Base-by-base conservation (phyloP, 2,113 vertebrate genomes). In the Lethenteron reissneri region DNA sequence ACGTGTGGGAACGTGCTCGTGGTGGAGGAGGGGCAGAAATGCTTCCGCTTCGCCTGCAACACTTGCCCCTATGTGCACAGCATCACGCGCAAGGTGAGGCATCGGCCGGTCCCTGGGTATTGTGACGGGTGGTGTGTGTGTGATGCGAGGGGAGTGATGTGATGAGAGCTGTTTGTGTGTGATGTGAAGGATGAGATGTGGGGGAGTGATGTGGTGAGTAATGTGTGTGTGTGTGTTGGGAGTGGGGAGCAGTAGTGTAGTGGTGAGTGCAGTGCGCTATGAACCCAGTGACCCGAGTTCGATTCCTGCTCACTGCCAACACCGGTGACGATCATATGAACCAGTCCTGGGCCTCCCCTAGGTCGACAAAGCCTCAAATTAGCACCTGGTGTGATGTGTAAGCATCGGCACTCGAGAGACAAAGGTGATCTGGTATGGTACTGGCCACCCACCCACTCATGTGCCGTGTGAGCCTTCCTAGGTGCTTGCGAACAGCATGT, bases 51-150 rank as follows among this genome's bases (percentile, higher is more conserved):
- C 77, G 88, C 89, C 19, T 94, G 88, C 74, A 92, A 90, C 77
- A 92, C 89, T 8, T 89, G 88, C 73, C 91, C 91, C 15, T 94
- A 96, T 70, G 84, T 94, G n/a, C 89, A 92, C 74, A 94, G 92
- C 76, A 81, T 95, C 71, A 95, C 91, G 1, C 81, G 91, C 73
- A 94, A 89, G 85, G 85, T 83, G 72, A 62, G 74, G n/a, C 25
- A 2, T 11, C 11, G 57, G 71, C 14, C 1, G 9, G 21, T 57
- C 13, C 57, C 11, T 15, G 60, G 5, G 64, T 68, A 64, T 4
- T 64, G 60, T 64, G 60, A 15, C 5, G 14, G 60, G 14, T 14
- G 14, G 60, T 64, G 60, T 64, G 60, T 64, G 60, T 64, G 60
- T 64, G 60, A 41, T 41, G 41, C 41, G 41, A 41, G 41, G n/a